Base-by-base conservation (phyloP, 2,797 vertebrate species). In the Lutjanus campechanus region DNA sequence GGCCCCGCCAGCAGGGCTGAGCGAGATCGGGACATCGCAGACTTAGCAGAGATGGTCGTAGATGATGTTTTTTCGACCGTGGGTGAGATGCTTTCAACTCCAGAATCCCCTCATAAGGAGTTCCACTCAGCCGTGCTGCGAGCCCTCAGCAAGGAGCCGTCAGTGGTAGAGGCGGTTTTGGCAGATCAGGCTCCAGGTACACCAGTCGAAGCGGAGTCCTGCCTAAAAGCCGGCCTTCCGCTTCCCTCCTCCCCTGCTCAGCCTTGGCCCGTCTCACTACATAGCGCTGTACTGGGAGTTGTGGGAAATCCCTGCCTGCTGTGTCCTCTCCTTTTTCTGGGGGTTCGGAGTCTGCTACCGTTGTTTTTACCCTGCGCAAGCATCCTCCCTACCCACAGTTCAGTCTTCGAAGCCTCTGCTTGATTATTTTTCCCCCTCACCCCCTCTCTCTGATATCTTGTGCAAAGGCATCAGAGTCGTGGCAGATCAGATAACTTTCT, bases 71-170 rank as follows among this genome's bases (percentile, higher is more conserved):
- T 90, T 65, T 74, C 73, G 0, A 82, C 83, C 41, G 77, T 83
- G 15, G 92, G 89, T 0, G 82, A 89, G 40, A 29, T 60, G 60
- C 68, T 85, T 19, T 71, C 77, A 0, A 67, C 86, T 73, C 86
- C 68, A 8, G 92, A 86, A 59, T 95, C 95, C 58, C 95, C 93
- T 25, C 95, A 95, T 20, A 93, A 92, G 93, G 96, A 97, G 90
- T 97, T 97, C 93, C 95, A 96, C 85, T 92, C 90, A 5, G 96
- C 96, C 2, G 95, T 97, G 88, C 89, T 96, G 90, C 94, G 91
- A 86, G 96, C 96, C 43, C 87, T 96, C 80, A 93, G 92, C 93
- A 94, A 92, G 75, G 94, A 96, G 84, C 87, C 94, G 51, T 83
- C 76, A 8, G 81, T 25, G 83, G 72, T 73, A 72, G 84, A 88